A percentile compares a stretch with the other conserved stretches of the same genome.
These are phyloP conservation scores for Congeria kusceri DNA, from an alignment of 2,888 invertebrate species.

Conservation along the genomic window DNA sequence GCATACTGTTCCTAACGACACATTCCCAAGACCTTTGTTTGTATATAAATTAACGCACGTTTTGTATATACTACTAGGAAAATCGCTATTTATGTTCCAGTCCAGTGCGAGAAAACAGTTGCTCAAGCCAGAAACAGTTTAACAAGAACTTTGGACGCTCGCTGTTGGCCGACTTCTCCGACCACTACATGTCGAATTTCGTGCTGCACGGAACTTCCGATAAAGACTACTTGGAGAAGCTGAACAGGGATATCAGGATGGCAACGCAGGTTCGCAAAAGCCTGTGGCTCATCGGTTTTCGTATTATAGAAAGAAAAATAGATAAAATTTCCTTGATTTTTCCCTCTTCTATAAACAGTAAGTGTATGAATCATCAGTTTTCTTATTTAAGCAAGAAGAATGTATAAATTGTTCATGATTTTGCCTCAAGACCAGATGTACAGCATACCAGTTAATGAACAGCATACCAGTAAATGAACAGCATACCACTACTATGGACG, in stretches of 20 bases:
- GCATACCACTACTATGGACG: no score
- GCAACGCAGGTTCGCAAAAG: slow-evolving; percentile 78
- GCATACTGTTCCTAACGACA: no score
- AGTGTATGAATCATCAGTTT: no score
- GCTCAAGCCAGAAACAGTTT: slow-evolving; percentile 72
- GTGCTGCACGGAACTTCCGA: slow-evolving; percentile 85
- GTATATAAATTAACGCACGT: no score
- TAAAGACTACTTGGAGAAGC: slow-evolving; percentile 75
- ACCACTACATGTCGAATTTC: slow-evolving; percentile 85
- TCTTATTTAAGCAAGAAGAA: no score
- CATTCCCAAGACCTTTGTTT: no score
- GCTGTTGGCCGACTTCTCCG: slow-evolving; percentile 83
- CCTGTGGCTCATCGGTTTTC: background rate
- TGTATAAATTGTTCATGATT: no score
- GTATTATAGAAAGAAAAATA: background rate
- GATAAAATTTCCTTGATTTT: background rate
- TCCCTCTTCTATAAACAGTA: no score
- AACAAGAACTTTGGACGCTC: slow-evolving; percentile 85
- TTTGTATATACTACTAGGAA: no score
- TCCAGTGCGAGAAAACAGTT: slow-evolving; percentile 49
- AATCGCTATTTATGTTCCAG: slow-evolving; percentile 47
- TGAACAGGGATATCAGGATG: slow-evolving; percentile 82
- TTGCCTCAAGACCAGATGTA: no score
- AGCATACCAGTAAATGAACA: no score
- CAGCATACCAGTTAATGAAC: no score